Evolutionary conservation across 2,113 vertebrate species (phyloP).

Genomic region (Meles meles): DNA sequence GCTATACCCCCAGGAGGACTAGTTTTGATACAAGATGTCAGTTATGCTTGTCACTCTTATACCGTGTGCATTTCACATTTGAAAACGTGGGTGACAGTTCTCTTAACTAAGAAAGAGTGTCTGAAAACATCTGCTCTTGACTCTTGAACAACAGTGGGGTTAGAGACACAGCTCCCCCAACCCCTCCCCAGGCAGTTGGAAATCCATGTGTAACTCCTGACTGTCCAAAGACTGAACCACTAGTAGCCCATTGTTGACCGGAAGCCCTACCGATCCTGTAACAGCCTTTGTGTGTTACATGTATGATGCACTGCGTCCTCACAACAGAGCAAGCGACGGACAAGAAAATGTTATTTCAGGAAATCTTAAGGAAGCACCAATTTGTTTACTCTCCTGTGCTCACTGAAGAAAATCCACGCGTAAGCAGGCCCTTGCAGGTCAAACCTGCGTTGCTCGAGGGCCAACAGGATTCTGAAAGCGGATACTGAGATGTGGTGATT

Average conservation of each 20-base stretch:
- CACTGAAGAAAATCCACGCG: not conserved
- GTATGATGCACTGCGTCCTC: not conserved
- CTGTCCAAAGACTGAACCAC: not conserved
- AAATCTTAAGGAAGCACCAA: not conserved
- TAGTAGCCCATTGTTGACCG: not conserved
- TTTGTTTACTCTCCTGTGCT: not conserved
- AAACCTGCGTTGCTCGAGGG: not conserved
- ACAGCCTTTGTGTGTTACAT: not conserved
- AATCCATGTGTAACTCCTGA: not conserved
- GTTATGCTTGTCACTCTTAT: constrained; percentile 27
- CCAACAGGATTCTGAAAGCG: not conserved
- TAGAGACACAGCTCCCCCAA: not conserved
- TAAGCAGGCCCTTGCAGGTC: not conserved
- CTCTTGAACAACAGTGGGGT: not conserved
- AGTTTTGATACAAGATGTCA: constrained; percentile 66
- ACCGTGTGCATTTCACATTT: constrained; percentile 50
- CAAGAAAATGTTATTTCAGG: not conserved
- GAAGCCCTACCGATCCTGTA: not conserved
- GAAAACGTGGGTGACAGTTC: constrained; percentile 38
- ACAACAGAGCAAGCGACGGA: not conserved
- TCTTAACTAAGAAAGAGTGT: constrained; percentile 62
- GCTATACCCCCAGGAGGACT: no score
- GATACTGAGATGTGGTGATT: not conserved
- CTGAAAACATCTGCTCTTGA: not conserved
- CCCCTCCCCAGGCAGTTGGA: rapidly evolving